phyloP scores from a whole-genome alignment of 2,797 vertebrate genomes.

The Platalea minor region DNA sequence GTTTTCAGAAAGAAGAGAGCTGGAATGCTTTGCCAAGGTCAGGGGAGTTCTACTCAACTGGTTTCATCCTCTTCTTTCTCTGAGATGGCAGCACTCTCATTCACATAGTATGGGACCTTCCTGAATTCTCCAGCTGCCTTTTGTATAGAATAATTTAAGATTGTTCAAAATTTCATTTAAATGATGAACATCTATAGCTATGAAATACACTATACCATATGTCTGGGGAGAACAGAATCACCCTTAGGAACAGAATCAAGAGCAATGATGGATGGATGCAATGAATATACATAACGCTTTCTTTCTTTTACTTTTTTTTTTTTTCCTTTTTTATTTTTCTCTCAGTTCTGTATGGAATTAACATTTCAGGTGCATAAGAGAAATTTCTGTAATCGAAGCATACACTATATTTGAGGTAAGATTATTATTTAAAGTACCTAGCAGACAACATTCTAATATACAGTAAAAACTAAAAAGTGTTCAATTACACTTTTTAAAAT shows the following conservation, averaged over 20 bases:
- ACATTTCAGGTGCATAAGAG: slow-evolving; percentile 20
- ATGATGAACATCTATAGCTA: background rate
- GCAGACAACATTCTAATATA: slow-evolving; percentile 68
- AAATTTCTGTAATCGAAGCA: slow-evolving; percentile 42
- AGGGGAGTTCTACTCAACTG: background rate
- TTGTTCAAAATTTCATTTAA: background rate
- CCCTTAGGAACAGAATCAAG: background rate
- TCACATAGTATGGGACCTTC: background rate
- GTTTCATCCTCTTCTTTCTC: background rate
- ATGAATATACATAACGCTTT: background rate
- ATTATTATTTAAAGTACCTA: slow-evolving; percentile 71
- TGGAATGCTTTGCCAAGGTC: background rate
- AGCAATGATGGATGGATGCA: background rate
- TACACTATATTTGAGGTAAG: background rate
- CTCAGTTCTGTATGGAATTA: slow-evolving; percentile 30
- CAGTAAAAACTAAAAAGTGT: slow-evolving; percentile 55
- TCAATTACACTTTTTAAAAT: background rate
- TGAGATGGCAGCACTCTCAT: background rate
- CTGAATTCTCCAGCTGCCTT: fast-evolving
- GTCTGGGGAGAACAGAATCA: background rate
- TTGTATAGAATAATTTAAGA: background rate
- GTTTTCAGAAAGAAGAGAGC: background rate
- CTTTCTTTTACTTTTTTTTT: background rate
- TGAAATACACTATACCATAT: background rate
- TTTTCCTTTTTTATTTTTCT: background rate